A percentile compares a stretch with the other conserved stretches of the same genome.
Evolutionary conservation across 2,797 vertebrate genomes (phyloP).

Genomic region (Diplodus puntazzo): DNA sequence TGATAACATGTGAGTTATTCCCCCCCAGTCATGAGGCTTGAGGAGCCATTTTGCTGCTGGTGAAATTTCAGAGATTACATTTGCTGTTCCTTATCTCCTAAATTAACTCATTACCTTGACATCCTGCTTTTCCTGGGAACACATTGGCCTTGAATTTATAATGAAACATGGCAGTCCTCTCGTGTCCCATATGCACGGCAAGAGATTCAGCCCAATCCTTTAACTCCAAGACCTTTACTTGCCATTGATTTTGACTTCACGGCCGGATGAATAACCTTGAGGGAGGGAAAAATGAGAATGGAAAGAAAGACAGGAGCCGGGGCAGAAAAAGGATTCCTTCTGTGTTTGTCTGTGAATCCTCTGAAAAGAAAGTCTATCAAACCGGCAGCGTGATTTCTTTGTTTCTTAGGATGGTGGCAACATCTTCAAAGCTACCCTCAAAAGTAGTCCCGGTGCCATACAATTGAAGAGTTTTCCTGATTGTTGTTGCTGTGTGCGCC

Average conservation of each 20-base stretch:
- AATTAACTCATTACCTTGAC: slow-evolving; percentile 84
- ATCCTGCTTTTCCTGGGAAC: slow-evolving; percentile 72
- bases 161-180: slow-evolving; percentile 73
- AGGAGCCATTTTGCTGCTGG: slow-evolving; percentile 71
- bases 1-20: slow-evolving; percentile 45
- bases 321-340: slow-evolving; percentile 43
- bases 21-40: slow-evolving; percentile 23
- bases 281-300: slow-evolving; percentile 3
- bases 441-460: not conserved
- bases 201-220: slow-evolving; percentile 43
- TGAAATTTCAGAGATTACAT: slow-evolving; percentile 76
- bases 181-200: slow-evolving; percentile 38
- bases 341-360: slow-evolving; percentile 27
- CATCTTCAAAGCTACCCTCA: slow-evolving; percentile 32
- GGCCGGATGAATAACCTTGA: slow-evolving; percentile 68
- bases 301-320: slow-evolving; percentile 26
- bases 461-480: slow-evolving; percentile 14
- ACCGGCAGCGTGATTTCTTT: slow-evolving; percentile 10
- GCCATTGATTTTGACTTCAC: slow-evolving; percentile 62
- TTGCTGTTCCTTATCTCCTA: slow-evolving; percentile 82
- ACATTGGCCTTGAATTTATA: slow-evolving; percentile 75
- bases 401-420: slow-evolving; percentile 20
- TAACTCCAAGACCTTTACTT: slow-evolving; percentile 38
- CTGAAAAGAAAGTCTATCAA: slow-evolving; percentile 51
- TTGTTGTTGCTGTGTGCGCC: not conserved